Conservation (phyloP, 2,113 vertebrate genomes). For the Empidonax traillii region DNA sequence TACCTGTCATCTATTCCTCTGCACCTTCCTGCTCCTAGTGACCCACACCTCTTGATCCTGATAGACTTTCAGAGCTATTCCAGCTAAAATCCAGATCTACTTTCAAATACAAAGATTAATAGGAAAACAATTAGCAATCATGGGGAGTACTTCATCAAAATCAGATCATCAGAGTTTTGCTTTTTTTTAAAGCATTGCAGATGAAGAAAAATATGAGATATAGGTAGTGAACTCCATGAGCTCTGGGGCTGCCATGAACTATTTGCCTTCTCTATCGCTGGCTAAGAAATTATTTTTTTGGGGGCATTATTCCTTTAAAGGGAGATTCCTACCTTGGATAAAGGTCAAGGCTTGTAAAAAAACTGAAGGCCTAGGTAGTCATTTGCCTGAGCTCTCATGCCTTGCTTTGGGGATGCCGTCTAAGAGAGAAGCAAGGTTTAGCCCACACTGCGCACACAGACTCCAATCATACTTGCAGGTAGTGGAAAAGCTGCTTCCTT, state of each 20-base stretch:
- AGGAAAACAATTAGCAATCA: not conserved
- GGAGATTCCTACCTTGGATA: not conserved
- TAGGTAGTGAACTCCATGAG: not conserved
- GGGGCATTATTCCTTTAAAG: not conserved
- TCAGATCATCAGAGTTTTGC: not conserved
- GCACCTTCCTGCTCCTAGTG: not conserved
- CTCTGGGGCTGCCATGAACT: not conserved
- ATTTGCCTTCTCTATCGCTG: not conserved
- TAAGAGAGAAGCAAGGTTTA: not conserved
- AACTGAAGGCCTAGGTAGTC: not conserved
- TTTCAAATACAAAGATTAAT: not conserved
- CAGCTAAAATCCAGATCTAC: not conserved
- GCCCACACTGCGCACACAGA: accelerated
- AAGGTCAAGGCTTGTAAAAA: not conserved
- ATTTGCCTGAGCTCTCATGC: not conserved
- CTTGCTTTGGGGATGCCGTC: not conserved
- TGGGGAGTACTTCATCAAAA: not conserved
- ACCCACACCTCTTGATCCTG: not conserved
- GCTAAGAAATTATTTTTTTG: not conserved
- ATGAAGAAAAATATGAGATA: not conserved
- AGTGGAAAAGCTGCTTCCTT: not conserved
- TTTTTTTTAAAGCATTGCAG: not conserved
- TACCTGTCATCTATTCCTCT: not conserved
- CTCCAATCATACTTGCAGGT: not conserved
- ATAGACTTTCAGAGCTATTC: not conserved